Percentiles rank a stretch among this genome's conserved stretches.
Conservation (phyloP, 2,113 vertebrate species). For the Thryonomys swinderianus region DNA sequence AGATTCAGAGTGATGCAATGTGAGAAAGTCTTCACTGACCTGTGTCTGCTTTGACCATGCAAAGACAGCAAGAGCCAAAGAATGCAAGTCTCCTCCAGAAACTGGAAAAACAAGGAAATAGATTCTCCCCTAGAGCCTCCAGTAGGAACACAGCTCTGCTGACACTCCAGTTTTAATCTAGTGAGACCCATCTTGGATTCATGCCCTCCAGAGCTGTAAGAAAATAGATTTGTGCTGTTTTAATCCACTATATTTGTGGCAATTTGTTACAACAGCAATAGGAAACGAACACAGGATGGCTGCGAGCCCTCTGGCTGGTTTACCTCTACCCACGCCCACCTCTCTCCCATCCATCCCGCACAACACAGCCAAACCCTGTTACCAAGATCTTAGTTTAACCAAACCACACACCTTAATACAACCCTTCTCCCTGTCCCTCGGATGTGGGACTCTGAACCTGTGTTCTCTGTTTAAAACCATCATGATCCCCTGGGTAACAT, state of each 20-base stretch:
- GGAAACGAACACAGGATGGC: not conserved
- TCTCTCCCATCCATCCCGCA: not conserved
- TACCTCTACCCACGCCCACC: not conserved
- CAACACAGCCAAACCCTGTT: not conserved
- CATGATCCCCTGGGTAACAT: not conserved
- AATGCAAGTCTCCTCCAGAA: conserved; percentile 11
- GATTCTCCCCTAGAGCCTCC: not conserved
- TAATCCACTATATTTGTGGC: not conserved
- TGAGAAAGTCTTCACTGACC: not conserved
- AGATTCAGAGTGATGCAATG: not conserved
- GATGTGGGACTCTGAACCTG: conserved; percentile 14
- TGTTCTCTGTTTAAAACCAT: not conserved
- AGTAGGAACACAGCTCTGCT: not conserved
- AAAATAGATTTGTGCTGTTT: conserved; percentile 27
- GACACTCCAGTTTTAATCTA: conserved; percentile 17
- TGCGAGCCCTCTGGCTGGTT: not conserved
- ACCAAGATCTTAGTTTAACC: not conserved
- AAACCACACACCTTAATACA: not conserved
- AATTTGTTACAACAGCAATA: not conserved
- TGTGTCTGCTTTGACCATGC: not conserved
- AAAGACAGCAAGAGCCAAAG: not conserved
- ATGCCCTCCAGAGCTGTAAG: conserved; percentile 16
- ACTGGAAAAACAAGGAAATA: not conserved
- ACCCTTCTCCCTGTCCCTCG: not conserved
- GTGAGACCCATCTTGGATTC: not conserved